A percentile compares a stretch with the other conserved stretches of the same genome.
Evolutionary conservation across 1,140 invertebrate species (phyloP).

Genomic region (Pemphigus obesinymphae): DNA sequence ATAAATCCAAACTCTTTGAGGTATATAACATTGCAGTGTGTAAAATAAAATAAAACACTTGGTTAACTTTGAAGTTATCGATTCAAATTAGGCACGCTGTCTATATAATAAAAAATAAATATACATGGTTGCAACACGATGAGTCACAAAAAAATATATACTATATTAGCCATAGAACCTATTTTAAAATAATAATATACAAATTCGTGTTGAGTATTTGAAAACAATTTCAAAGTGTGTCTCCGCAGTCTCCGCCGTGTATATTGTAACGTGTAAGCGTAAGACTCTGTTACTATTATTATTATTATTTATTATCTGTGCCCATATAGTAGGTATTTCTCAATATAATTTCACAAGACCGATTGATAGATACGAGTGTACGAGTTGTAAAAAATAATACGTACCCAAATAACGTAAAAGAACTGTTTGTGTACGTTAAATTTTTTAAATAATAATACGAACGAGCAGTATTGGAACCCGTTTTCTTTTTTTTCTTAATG

Average conservation of each 20-base stretch:
- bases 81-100: background rate
- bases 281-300: too few relatives aligned
- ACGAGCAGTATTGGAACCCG: background rate
- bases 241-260: too few relatives aligned
- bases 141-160: background rate
- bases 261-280: too few relatives aligned
- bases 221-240: too few relatives aligned
- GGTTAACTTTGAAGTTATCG: background rate
- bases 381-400: background rate
- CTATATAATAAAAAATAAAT: too few relatives aligned
- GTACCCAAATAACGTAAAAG: background rate
- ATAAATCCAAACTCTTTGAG: background rate
- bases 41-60: background rate
- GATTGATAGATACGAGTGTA: background rate
- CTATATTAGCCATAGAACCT: background rate
- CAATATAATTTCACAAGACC: background rate
- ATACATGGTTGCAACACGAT: background rate
- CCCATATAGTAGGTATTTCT: too few relatives aligned
- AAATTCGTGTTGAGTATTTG: too few relatives aligned
- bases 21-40: background rate
- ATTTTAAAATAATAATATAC: background rate
- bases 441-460: background rate
- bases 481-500: background rate
- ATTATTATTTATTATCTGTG: slow-evolving; percentile 12
- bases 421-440: background rate